phyloP scores from a whole-genome alignment of 2,888 invertebrate species.

The Tribolium freemani region DNA sequence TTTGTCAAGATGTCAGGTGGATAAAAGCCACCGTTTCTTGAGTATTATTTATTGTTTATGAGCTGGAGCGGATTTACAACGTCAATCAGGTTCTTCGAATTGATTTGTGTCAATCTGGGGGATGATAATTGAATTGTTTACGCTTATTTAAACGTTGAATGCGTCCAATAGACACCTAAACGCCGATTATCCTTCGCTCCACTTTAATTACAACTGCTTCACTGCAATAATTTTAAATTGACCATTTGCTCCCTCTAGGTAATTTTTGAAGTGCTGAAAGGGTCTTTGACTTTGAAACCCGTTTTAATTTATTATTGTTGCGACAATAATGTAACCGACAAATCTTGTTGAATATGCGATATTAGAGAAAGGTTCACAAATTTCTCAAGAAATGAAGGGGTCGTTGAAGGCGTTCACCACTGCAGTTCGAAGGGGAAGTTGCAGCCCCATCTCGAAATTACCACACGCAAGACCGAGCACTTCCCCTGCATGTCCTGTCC shows the following conservation, averaged over 20 bases:
- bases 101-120: not conserved
- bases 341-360: too few relatives aligned
- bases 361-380: too few relatives aligned
- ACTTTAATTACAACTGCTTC: too few relatives aligned
- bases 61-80: not conserved
- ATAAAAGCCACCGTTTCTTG: not conserved
- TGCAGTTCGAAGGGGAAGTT: not conserved
- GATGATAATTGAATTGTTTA: not conserved
- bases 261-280: too few relatives aligned
- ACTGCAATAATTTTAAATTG: not conserved
- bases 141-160: not conserved
- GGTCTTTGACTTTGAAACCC: too few relatives aligned
- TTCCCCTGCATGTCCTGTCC: not conserved
- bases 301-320: too few relatives aligned
- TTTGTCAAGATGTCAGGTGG: slow-evolving; percentile 2
- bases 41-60: not conserved
- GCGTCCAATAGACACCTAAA: not conserved
- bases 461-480: slow-evolving; percentile 18
- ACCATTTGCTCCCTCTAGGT: too few relatives aligned
- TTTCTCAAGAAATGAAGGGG: not conserved
- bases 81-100: not conserved
- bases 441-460: not conserved
- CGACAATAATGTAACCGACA: too few relatives aligned
- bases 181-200: not conserved
- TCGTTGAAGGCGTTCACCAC: not conserved